Percentiles rank a stretch among this genome's conserved stretches.
Evolutionary conservation across 2,797 vertebrate genomes (phyloP).

Genomic region (Gambusia yucatana): DNA sequence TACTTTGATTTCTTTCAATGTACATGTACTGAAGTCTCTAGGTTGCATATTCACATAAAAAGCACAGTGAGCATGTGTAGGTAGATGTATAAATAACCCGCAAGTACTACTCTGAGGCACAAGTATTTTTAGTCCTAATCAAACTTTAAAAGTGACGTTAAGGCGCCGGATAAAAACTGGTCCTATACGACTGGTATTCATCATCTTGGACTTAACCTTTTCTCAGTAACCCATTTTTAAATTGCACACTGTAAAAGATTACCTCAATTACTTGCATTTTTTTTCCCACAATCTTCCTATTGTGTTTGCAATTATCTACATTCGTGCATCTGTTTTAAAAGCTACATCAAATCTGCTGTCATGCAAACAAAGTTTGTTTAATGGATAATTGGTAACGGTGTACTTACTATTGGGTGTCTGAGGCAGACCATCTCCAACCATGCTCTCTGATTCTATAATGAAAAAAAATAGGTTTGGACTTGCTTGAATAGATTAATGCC

Average conservation of each 20-base stretch:
- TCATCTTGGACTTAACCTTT: background rate
- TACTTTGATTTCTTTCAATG: slow-evolving; percentile 24
- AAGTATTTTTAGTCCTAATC: slow-evolving; percentile 71
- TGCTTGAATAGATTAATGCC: slow-evolving; percentile 10
- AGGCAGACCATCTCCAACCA: slow-evolving; percentile 87
- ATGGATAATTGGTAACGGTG: slow-evolving; percentile 9
- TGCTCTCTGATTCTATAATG: slow-evolving; percentile 89
- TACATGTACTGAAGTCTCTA: slow-evolving; percentile 38
- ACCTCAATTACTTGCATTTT: slow-evolving; percentile 8
- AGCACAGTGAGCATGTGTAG: slow-evolving; percentile 52
- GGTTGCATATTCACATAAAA: slow-evolving; percentile 52
- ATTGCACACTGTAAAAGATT: background rate
- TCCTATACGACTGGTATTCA: slow-evolving; percentile 6
- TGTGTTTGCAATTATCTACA: background rate
- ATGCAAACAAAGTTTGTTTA: slow-evolving; percentile 29
- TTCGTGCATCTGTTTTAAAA: slow-evolving; percentile 8
- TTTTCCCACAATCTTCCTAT: slow-evolving; percentile 7
- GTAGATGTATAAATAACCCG: slow-evolving; percentile 71
- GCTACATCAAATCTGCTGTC: slow-evolving; percentile 17
- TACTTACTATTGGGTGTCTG: slow-evolving; percentile 91
- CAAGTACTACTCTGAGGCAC: slow-evolving; percentile 58
- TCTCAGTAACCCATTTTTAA: background rate
- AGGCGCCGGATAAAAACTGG: slow-evolving; percentile 32
- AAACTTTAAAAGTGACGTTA: slow-evolving; percentile 52
- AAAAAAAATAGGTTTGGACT: slow-evolving; percentile 11